Evolutionary conservation across 1,140 invertebrate species (phyloP).

Genomic region (Anoplophora glabripennis): DNA sequence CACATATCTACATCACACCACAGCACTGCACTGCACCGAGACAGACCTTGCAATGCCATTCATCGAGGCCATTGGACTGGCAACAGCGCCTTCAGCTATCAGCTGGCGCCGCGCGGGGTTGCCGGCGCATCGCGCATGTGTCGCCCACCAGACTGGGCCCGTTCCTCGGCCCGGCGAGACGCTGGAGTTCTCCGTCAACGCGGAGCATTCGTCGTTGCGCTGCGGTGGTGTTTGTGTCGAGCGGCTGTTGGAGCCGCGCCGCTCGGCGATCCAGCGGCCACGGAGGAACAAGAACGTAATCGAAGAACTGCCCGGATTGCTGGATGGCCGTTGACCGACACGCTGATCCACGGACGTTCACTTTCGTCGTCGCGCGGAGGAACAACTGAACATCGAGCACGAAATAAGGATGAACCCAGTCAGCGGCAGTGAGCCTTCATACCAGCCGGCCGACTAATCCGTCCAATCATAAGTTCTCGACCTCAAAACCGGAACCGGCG

Average conservation of each 20-base stretch:
- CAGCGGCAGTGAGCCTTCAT: neutral
- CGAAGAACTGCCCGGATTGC: neutral
- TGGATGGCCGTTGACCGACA: neutral
- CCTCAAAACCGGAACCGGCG: conserved; percentile 15
- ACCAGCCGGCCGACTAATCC: conserved; percentile 1
- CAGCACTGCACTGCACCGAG: conserved; percentile 47
- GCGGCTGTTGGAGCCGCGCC: neutral
- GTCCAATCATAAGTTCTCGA: conserved; percentile 13
- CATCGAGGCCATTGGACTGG: conserved; percentile 53
- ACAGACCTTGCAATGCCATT: conserved; percentile 61
- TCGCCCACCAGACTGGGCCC: conserved; percentile 12
- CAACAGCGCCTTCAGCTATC: conserved; percentile 48
- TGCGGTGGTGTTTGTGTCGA: neutral
- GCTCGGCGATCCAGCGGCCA: neutral
- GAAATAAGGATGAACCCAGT: conserved; percentile 7
- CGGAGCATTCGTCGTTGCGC: conserved; percentile 11
- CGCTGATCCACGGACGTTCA: conserved; percentile 8
- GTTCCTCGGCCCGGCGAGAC: conserved; percentile 8
- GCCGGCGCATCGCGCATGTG: conserved; percentile 36
- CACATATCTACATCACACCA: conserved; percentile 19
- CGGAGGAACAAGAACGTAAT: neutral
- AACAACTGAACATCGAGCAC: neutral
- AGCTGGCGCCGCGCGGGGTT: conserved; percentile 48
- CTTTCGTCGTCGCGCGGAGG: conserved; percentile 8
- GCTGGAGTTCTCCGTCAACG: conserved; percentile 6